phyloP scores from a whole-genome alignment of 2,797 vertebrate species.

The Perodicticus potto region DNA sequence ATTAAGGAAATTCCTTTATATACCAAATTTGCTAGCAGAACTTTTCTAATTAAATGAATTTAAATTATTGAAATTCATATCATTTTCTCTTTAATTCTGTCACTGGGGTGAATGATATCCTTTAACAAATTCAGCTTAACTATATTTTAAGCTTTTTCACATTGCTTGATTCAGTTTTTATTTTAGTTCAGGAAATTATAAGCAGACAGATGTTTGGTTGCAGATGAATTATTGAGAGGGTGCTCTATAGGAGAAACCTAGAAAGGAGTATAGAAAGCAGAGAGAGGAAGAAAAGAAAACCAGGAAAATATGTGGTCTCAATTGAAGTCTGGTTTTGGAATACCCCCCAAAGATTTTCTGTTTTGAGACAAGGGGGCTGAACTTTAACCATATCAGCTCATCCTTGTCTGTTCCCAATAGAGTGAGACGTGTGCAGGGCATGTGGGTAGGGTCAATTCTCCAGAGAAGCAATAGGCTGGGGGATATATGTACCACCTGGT shows the following conservation, averaged over 20 bases:
- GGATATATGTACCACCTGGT: neutral
- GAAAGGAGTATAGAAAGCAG: neutral
- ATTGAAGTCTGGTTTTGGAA: neutral
- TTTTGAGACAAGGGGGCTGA: neutral
- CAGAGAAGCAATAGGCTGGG: neutral
- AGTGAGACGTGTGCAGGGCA: neutral
- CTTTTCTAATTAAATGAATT: neutral
- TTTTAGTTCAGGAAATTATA: slow-evolving; percentile 34
- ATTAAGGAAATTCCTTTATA: slow-evolving; percentile 16
- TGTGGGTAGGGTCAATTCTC: neutral
- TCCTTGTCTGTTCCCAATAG: neutral
- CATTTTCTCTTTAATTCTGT: neutral
- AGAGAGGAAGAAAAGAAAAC: neutral
- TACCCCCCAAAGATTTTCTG: neutral
- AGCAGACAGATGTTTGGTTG: neutral
- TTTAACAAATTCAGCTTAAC: slow-evolving; percentile 8
- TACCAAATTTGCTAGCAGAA: neutral
- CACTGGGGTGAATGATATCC: neutral
- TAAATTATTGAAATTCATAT: slow-evolving; percentile 24
- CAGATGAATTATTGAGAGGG: neutral
- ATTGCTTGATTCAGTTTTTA: neutral
- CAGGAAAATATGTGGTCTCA: neutral
- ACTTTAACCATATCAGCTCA: neutral
- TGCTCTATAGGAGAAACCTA: neutral
- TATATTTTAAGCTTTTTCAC: slow-evolving; percentile 18